Base-by-base conservation (phyloP, 2,888 invertebrate genomes). In the Acanthoscelides obtectus region DNA sequence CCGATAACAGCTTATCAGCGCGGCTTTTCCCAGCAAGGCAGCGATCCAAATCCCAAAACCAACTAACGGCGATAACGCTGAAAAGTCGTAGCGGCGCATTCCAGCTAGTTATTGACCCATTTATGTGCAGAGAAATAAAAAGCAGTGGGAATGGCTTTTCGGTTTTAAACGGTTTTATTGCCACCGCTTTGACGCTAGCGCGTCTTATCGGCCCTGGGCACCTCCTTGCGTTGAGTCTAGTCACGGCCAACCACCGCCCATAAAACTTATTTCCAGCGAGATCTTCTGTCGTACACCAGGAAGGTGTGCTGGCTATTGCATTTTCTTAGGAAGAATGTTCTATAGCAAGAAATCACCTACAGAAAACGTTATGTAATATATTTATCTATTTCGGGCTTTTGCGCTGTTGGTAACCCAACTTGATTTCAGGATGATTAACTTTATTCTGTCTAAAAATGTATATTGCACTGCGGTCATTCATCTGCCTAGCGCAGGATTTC, bases 231-330 rank as follows among this genome's bases (percentile, higher is more conserved):
- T 73, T 73, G 75, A 72, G 76, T 74, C 77, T 65, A 75, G 76
- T 78, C 79, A 78, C 79, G 79, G 74, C 76, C 74, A 65, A 73
- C 73, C 71, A 67, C 76, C 78, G 77, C 77, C 76, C 77, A 78
- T 77, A 71, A 71, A 74, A 74, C 77, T 76, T 77, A 77, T 78
- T 77, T 79, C 74, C 77, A 78, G 77, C 73, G 75, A 77, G 78
- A 77, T 78, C 79, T 79, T 80, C 79, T 78, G 73, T 5, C 25
- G 72, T 76, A 76, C 77, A 77, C 25, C 25, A 25, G 25, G 25
- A 25, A 25, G 25, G 25, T 5, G 76, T 77, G 79, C 75, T 75
- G 75, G 72, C 69, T 75, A 77, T 77, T 78, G 79, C 76, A 78
- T 77, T 25, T 3, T 3, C 6, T 25, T 72, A 66, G 73, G 67